These are phyloP conservation scores for Apteryx mantelli DNA, from an alignment of 2,113 vertebrate genomes.

Conservation along the genomic window DNA sequence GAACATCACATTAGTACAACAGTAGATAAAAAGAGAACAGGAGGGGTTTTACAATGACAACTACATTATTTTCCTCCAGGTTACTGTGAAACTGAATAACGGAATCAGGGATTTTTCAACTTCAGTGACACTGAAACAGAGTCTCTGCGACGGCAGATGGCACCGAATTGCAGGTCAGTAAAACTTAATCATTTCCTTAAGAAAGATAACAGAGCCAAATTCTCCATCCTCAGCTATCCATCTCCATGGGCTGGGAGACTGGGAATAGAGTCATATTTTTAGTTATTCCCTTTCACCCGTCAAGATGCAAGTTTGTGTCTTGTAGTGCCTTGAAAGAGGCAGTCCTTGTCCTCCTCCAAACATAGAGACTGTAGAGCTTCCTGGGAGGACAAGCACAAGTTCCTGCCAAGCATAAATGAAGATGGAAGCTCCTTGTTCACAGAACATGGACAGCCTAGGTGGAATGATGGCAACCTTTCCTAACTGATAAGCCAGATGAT, in stretches of 20 bases:
- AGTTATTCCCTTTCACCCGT: background rate
- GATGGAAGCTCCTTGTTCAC: background rate
- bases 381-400: background rate
- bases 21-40: background rate
- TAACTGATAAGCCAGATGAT: rapidly evolving
- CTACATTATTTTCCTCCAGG: slow-evolving; percentile 72
- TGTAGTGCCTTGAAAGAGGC: background rate
- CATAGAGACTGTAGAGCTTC: background rate
- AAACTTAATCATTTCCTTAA: background rate
- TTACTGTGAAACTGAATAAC: slow-evolving; percentile 87
- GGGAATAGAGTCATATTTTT: background rate
- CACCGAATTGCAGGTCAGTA: slow-evolving; percentile 90
- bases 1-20: background rate
- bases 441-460: background rate
- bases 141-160: slow-evolving; percentile 90
- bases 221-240: background rate
- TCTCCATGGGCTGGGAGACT: background rate
- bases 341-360: background rate
- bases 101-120: slow-evolving; percentile 87
- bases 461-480: background rate
- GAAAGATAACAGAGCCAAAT: background rate
- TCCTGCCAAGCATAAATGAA: background rate
- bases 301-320: background rate
- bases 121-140: slow-evolving; percentile 82
- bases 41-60: background rate